Conservation (phyloP, 2,888 invertebrate genomes). For the Lissocephala sabroskyi region DNA sequence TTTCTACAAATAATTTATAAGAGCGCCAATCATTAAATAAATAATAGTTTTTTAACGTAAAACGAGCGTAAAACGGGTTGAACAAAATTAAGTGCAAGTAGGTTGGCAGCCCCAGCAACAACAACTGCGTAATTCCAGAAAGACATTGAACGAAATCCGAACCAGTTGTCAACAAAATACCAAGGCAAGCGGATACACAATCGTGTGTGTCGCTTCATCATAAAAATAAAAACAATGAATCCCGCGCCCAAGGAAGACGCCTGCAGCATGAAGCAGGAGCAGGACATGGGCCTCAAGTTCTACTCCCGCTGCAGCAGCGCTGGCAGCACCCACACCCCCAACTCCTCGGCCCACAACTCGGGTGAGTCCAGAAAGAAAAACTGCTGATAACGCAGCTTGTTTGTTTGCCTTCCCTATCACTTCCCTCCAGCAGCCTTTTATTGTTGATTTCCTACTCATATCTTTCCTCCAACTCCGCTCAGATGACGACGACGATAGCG, state of each 20-base stretch:
- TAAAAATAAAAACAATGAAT: too few relatives aligned
- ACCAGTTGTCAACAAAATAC: too few relatives aligned
- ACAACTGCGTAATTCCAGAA: too few relatives aligned
- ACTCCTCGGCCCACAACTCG: slow-evolving; percentile 86
- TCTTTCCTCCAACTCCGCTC: not conserved
- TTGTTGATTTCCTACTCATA: not conserved
- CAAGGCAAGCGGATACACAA: too few relatives aligned
- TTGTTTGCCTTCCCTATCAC: slow-evolving; percentile 11
- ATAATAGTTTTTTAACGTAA: too few relatives aligned
- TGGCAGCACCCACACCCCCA: slow-evolving; percentile 84
- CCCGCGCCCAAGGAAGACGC: slow-evolving; percentile 49
- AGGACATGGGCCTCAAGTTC: slow-evolving; percentile 71
- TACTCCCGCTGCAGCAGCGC: slow-evolving; percentile 85
- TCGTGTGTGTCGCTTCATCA: too few relatives aligned
- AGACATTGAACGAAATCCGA: too few relatives aligned
- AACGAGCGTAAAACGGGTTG: too few relatives aligned
- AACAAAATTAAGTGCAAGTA: too few relatives aligned
- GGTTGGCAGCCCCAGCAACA: too few relatives aligned
- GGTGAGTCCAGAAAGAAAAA: slow-evolving; percentile 72
- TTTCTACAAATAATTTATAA: too few relatives aligned
- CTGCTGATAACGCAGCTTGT: slow-evolving; percentile 30
- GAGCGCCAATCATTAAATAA: too few relatives aligned
- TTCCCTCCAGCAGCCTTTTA: not conserved
- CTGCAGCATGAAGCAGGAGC: slow-evolving; percentile 73
- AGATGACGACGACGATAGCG: slow-evolving; percentile 79